Conservation (phyloP, 2,797 vertebrate genomes). For the Gallirallus australis region DNA sequence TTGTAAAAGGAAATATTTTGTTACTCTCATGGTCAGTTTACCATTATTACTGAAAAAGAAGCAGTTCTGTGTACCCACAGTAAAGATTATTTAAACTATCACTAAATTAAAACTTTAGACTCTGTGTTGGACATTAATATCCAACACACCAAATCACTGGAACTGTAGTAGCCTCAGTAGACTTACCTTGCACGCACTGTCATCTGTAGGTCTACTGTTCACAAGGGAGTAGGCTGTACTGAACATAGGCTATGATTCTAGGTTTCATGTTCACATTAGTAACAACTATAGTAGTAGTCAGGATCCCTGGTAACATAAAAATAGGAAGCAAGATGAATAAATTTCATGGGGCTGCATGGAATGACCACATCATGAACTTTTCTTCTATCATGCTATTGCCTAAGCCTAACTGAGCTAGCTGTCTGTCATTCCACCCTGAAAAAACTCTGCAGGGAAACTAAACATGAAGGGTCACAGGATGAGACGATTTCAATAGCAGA, state of each 20-base stretch:
- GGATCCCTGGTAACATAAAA: not conserved
- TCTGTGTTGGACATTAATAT: not conserved
- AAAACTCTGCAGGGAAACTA: not conserved
- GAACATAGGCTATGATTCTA: too few relatives aligned
- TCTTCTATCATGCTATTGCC: not conserved
- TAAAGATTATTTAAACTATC: not conserved
- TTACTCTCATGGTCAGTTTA: not conserved
- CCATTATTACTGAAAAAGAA: not conserved
- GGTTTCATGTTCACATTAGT: not conserved
- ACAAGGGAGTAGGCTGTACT: not conserved
- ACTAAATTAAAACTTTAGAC: not conserved
- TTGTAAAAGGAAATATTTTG: not conserved
- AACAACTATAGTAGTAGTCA: not conserved
- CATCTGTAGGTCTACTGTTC: not conserved
- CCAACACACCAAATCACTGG: not conserved
- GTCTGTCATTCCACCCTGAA: not conserved
- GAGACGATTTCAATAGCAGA: not conserved
- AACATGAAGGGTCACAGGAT: not conserved
- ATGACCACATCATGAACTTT: not conserved
- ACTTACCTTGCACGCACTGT: not conserved
- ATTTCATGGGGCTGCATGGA: not conserved
- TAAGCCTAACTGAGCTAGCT: not conserved
- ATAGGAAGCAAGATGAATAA: not conserved
- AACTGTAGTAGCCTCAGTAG: not conserved
- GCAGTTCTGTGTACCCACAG: not conserved